phyloP scores from a whole-genome alignment of 2,888 invertebrate genomes.

The Brachycybe producta region DNA sequence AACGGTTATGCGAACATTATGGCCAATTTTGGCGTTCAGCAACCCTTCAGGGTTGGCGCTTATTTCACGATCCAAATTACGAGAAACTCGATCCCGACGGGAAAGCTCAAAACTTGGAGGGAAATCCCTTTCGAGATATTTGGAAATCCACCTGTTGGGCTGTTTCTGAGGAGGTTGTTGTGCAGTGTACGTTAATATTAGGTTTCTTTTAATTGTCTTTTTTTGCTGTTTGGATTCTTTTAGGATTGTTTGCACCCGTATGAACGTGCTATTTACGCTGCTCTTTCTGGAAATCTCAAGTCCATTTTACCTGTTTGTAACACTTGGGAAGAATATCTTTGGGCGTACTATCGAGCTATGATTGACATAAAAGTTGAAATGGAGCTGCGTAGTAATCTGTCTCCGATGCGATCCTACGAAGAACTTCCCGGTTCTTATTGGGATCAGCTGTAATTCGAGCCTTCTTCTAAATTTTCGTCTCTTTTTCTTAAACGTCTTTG shows the following conservation, averaged over 20 bases:
- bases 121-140: slow-evolving; percentile 52
- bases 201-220: background rate
- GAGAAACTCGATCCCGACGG: slow-evolving; percentile 32
- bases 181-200: background rate
- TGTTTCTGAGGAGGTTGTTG: slow-evolving; percentile 16
- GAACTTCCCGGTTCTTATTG: slow-evolving; percentile 24
- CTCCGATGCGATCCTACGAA: slow-evolving; percentile 30
- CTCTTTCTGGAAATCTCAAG: slow-evolving; percentile 68
- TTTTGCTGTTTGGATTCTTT: background rate
- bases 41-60: slow-evolving; percentile 75
- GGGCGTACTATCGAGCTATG: slow-evolving; percentile 71
- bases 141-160: slow-evolving; percentile 46
- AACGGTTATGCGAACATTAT: slow-evolving; percentile 65
- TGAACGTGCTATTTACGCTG: slow-evolving; percentile 54
- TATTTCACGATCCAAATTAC: slow-evolving; percentile 73
- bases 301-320: slow-evolving; percentile 58
- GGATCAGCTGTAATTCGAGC: slow-evolving; percentile 23
- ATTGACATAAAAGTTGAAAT: slow-evolving; percentile 75
- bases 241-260: slow-evolving; percentile 25
- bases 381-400: slow-evolving; percentile 50
- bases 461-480: slow-evolving; percentile 15
- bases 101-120: slow-evolving; percentile 49
- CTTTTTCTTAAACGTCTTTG: background rate
- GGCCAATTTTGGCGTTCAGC: slow-evolving; percentile 89
- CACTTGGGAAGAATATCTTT: slow-evolving; percentile 81